Base-by-base conservation (phyloP, 1,140 invertebrate species). In the Cydia strobilella region DNA sequence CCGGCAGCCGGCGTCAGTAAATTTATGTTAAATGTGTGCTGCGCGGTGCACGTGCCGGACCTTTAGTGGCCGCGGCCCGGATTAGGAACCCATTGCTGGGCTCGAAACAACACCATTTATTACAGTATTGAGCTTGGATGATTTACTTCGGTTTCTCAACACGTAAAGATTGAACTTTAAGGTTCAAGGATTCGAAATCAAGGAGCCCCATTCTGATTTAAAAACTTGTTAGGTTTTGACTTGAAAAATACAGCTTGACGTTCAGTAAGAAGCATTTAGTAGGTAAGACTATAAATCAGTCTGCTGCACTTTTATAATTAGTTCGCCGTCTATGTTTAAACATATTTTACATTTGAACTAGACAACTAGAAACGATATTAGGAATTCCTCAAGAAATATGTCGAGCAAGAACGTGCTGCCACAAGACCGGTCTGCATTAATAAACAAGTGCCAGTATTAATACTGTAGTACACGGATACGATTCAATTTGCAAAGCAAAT, bases 21-120 rank as follows among this genome's bases (percentile, higher is more conserved):
- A 59, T 59, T 59, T 59, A 59, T 59, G 20, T 20, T 59, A 59
- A 59, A 59, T 59, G 54, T 59, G 54, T 59, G 18, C 1, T n/a
- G 54, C 18, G n/a, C 51, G 18, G 1, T n/a, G 54, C 18, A 7
- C 51, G 54, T 59, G 54, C 54, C 54, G 54, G 54, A 59, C 20
- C 54, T 54, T 13, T 7, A n/a, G 15, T 13, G 51, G 15, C 51
- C 51, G 51, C 15, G 15, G 15, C 15, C 15, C 3, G 54, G 54
- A 59, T 59, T 23, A 59, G 20, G 54, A 23, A 5, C 9, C 54
- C 18, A 59, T 20, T 12, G 54, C 54, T 59, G 54, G 20, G 23
- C 9, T 20, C 7, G 20, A 59, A 59, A 59, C 7, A 59, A 59
- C 18, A n/a, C 54, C 7, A 59, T 23, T 12, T 59, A 54, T 54